A percentile compares a stretch with the other conserved stretches of the same genome.
These are phyloP conservation scores for Gadus macrocephalus DNA, from an alignment of 2,113 vertebrate species.

Conservation along the genomic window DNA sequence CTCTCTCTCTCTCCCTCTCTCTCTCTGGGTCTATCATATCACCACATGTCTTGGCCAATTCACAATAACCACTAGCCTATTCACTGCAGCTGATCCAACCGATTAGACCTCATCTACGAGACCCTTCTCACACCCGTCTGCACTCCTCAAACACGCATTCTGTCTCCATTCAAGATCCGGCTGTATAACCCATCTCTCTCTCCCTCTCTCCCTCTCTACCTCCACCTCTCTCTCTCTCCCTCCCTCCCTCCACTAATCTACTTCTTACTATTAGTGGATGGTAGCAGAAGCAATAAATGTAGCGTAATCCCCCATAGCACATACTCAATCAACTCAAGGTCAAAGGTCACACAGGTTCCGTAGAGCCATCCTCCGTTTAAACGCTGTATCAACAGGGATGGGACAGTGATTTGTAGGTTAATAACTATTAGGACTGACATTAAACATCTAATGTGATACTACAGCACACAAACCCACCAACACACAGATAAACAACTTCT, in stretches of 20 bases:
- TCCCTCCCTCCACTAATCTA: constrained; percentile 2
- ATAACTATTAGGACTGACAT: constrained; percentile 26
- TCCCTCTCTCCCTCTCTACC: constrained; percentile 10
- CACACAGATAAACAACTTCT: too few species aligned
- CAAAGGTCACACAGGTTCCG: constrained; percentile 36
- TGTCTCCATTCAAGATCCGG: constrained; percentile 15
- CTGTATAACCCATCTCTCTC: constrained; percentile 4
- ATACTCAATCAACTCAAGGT: constrained; percentile 45
- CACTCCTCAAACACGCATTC: constrained; percentile 33
- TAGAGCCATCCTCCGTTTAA: constrained; percentile 21
- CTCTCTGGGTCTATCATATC: constrained; percentile 53
- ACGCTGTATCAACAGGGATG: background rate
- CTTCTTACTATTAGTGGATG: constrained; percentile 16
- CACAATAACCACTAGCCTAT: constrained; percentile 81
- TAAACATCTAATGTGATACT: constrained; percentile 34
- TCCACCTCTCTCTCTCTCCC: constrained; percentile 8
- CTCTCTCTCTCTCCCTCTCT: constrained; percentile 14
- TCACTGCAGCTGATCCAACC: constrained; percentile 67
- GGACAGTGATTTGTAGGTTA: constrained; percentile 37
- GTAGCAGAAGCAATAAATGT: constrained; percentile 25
- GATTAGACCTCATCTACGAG: constrained; percentile 55
- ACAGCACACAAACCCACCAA: constrained; percentile 1
- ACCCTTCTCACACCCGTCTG: constrained; percentile 27
- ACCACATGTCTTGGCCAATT: constrained; percentile 82
- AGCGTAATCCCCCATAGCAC: constrained; percentile 22